A percentile compares a stretch with the other conserved stretches of the same genome.
phyloP scores from a whole-genome alignment of 2,113 vertebrate species.

The Piaya cayana region DNA sequence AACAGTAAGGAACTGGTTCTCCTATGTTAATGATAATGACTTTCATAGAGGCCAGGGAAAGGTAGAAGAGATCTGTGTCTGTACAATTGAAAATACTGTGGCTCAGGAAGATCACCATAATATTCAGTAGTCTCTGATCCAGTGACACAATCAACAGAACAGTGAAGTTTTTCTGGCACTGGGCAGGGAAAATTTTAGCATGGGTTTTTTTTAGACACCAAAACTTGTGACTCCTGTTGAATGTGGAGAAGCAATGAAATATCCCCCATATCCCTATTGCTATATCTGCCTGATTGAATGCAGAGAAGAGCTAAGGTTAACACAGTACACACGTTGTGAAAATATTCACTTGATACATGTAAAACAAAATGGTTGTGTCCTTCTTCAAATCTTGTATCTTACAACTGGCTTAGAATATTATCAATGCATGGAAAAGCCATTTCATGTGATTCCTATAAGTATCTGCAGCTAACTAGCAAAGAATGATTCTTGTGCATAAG shows the following conservation, averaged over 20 bases:
- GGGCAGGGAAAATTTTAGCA: neutral
- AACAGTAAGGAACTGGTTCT: neutral
- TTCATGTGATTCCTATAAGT: neutral
- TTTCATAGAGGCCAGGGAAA: neutral
- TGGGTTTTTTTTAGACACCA: neutral
- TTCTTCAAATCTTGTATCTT: neutral
- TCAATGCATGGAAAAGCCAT: neutral
- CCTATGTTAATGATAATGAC: neutral
- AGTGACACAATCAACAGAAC: neutral
- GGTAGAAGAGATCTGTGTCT: neutral
- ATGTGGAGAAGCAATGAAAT: neutral
- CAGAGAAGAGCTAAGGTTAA: neutral
- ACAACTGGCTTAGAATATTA: neutral
- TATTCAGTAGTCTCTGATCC: neutral
- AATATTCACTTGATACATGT: neutral
- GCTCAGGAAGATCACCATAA: neutral
- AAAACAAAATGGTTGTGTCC: neutral
- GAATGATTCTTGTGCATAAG: neutral
- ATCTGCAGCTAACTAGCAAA: neutral
- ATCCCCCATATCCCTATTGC: neutral
- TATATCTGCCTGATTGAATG: neutral
- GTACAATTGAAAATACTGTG: neutral
- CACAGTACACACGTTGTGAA: accelerated
- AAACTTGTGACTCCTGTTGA: neutral
- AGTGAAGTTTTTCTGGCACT: neutral